phyloP scores from a whole-genome alignment of 1,140 invertebrate genomes.

The Nasonia vitripennis region DNA sequence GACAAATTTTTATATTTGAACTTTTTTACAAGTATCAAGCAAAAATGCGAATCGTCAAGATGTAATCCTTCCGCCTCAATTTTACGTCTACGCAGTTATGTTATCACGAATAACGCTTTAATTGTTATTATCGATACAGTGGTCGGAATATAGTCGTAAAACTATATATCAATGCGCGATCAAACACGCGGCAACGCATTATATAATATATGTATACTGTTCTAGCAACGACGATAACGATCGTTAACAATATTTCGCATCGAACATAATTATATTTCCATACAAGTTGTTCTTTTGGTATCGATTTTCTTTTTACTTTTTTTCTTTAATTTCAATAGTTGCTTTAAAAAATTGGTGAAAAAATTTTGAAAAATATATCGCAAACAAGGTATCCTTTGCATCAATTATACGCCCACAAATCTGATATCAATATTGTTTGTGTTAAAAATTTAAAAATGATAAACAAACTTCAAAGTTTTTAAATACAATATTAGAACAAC shows the following conservation, averaged over 20 bases:
- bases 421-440: too few species aligned
- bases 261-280: neutral
- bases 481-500: slow-evolving; percentile 9
- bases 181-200: neutral
- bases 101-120: slow-evolving; percentile 55
- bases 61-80: slow-evolving; percentile 49
- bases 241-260: neutral
- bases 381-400: too few species aligned
- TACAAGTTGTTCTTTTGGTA: neutral
- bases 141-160: slow-evolving; percentile 5
- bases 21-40: neutral
- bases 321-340: neutral
- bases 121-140: slow-evolving; percentile 28
- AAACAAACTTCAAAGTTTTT: neutral
- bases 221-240: neutral
- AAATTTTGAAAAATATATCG: too few species aligned
- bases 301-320: neutral
- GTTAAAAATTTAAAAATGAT: neutral
- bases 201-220: neutral
- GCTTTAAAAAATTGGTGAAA: neutral
- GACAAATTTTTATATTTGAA: neutral
- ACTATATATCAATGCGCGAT: neutral
- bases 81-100: slow-evolving; percentile 55
- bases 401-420: too few species aligned
- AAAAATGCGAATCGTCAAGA: slow-evolving; percentile 46